Base-by-base conservation (phyloP, 2,797 vertebrate species). In the Adrianichthys oophorus region DNA sequence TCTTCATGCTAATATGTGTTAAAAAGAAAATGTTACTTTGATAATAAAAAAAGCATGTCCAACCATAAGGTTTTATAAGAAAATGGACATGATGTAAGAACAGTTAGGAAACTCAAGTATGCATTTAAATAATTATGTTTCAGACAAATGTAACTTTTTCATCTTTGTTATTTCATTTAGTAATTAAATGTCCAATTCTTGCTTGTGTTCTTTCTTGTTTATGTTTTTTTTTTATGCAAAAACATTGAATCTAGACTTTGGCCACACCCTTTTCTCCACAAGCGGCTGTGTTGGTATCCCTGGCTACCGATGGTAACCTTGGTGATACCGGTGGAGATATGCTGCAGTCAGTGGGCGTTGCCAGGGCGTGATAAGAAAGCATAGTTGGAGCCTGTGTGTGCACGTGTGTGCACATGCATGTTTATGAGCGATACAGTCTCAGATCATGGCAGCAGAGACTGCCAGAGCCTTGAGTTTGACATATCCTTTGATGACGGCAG, bases 351-450 rank as follows among this genome's bases (percentile, higher is more conserved):
- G 83, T 88, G 84, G 85, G 83, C 76, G 85, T 87, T 75, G 76
- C 82, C 87, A 86, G 85, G 87, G 88, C 84, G 86, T 88, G 87
- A 90, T 90, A 84, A 86, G 85, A 90, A 89, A 90, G 87, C 85
- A 80, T 80, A 83, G 85, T 68, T 74, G 53, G 67, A 77, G 65
- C 59, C 66, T 55, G 62, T 19, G 50, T 54, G 18, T 65, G 42
- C 65, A 40, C 59, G 84, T 73, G 65, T 54, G 83, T 73, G 61
- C 59, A 67, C 53, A 62, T 40, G 55, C 45, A 42, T 54, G 19
- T 70, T 51, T 69, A 41, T 71, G 62, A 62, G 70, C 59, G 58
- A 52, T 67, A 46, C 43, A 56, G 71, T 66, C 54, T 64, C 63
- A 70, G 76, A 81, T 81, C 71, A 67, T 53, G 45, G 76, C 70